These are phyloP conservation scores for Neocrepidodera transversa DNA, from an alignment of 2,888 invertebrate genomes.

Conservation along the genomic window DNA sequence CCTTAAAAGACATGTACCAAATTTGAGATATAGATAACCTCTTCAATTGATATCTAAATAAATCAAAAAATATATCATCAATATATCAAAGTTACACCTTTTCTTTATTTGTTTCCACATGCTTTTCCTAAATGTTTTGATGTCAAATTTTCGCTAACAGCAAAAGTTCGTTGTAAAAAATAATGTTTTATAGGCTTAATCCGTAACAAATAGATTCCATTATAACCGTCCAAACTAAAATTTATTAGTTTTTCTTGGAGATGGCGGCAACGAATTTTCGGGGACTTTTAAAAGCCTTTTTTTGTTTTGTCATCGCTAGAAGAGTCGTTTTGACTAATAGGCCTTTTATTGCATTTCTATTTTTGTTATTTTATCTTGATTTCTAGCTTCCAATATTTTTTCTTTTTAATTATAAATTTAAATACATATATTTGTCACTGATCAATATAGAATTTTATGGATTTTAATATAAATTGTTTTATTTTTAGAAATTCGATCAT, in stretches of 20 bases:
- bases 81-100: too few species aligned
- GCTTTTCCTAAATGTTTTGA: slow-evolving; percentile 1
- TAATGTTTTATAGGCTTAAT: slow-evolving; percentile 6
- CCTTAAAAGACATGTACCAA: too few species aligned
- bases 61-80: too few species aligned
- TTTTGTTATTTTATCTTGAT: too few species aligned
- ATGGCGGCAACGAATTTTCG: slow-evolving; percentile 4
- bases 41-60: too few species aligned
- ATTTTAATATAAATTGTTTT: too few species aligned
- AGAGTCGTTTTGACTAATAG: slow-evolving; percentile 15
- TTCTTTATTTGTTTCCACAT: neutral
- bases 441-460: too few species aligned
- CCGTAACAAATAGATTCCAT: slow-evolving; percentile 16
- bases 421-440: too few species aligned
- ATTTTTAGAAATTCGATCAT: too few species aligned
- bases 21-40: too few species aligned
- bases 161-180: slow-evolving; percentile 4
- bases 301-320: slow-evolving; percentile 8
- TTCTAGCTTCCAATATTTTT: too few species aligned
- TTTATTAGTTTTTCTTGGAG: slow-evolving; percentile 8
- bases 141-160: neutral
- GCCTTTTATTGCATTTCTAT: slow-evolving; percentile 17
- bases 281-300: slow-evolving; percentile 17
- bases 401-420: too few species aligned
- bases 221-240: slow-evolving; percentile 9